Evolutionary conservation across 2,888 invertebrate genomes (phyloP).

Genomic region (Pollenia amentaria): DNA sequence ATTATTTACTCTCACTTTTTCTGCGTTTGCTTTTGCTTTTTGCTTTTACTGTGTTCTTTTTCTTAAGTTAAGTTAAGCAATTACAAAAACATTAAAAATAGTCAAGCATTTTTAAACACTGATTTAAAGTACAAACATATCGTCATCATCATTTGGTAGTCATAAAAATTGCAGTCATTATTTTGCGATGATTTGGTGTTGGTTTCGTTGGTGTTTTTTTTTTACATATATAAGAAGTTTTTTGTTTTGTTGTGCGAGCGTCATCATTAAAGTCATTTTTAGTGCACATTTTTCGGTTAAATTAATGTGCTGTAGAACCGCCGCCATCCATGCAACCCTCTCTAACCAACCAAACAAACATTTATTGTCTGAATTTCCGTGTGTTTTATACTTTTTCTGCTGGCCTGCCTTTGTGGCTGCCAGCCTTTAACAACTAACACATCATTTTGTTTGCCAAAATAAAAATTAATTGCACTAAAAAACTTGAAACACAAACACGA

Average conservation of each 20-base stretch:
- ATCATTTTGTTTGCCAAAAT: constrained; percentile 65
- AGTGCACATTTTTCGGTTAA: constrained; percentile 69
- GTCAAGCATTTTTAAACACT: too few species aligned
- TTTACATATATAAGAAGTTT: constrained; percentile 15
- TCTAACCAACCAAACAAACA: constrained; percentile 24
- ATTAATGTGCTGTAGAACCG: constrained; percentile 71
- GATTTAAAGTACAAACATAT: constrained; percentile 62
- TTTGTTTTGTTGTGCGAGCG: constrained; percentile 30
- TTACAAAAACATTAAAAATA: too few species aligned
- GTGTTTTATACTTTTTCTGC: background rate
- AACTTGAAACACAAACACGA: constrained; percentile 60
- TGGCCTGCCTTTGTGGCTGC: constrained; percentile 1
- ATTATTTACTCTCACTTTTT: too few species aligned
- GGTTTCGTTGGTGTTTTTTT: constrained; percentile 24
- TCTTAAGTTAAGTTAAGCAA: too few species aligned
- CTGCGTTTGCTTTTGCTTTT: too few species aligned
- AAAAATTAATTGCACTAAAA: constrained; percentile 72
- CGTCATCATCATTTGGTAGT: constrained; percentile 71
- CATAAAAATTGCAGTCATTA: constrained; percentile 73
- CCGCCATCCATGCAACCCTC: constrained; percentile 52
- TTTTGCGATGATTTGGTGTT: constrained; percentile 61
- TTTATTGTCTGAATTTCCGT: constrained; percentile 30
- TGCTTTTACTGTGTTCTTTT: too few species aligned
- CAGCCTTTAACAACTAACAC: constrained; percentile 37
- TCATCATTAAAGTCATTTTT: constrained; percentile 72